Evolutionary conservation across 2,797 vertebrate species (phyloP), one percentile per base, ranked within the genome.

Genomic region (Dendrocincla tyrannina): DNA sequence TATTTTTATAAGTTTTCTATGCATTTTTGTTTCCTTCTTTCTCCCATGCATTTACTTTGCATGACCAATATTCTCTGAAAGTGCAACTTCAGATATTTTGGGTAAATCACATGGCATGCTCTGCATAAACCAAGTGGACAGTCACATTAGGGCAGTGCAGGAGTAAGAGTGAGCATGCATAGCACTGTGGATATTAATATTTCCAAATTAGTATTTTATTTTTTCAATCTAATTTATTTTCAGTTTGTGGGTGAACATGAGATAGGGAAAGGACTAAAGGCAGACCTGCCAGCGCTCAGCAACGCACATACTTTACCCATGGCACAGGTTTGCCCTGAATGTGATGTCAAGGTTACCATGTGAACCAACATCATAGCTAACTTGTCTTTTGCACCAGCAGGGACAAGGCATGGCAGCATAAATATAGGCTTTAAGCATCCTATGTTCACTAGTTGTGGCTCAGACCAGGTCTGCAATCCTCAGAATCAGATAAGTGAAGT

Each of bases 1-100:
- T 96, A 49, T 78, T 95, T 96, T 95, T 91, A 33, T 66, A 86
- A 72, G 69, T 69, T 93, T 93, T 92, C 83, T 93, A 8, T 87
- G 69, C 85, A 70, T 90, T 96, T 96, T 94, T 97, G 58, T 59
- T 88, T 95, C 49, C 70, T 37, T 93, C 69, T 96, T 93, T 85
- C 77, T 88, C 78, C 46, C 59, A n/a, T 19, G 2, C 17, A 11
- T 88, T 69, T 67, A 78, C 41, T 91, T 96, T 77, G 32, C 30
- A 14, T 0, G 2, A 88, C 91, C 88, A 63, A 88, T 89, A 55
- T 69, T 95, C 24, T 81, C 80, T 85, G 39, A 27, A 88, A 93
- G 37, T 84, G 68, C 42, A 89, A 2, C 60, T 89, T 93, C 32
- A 80, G 66, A 70, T 95, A 87, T 95, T 93, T 88, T 85, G 60